Evolutionary conservation across 1,140 invertebrate genomes (phyloP), one percentile per base, ranked within the genome.

Genomic region (Lepidotrigona ventralis): DNA sequence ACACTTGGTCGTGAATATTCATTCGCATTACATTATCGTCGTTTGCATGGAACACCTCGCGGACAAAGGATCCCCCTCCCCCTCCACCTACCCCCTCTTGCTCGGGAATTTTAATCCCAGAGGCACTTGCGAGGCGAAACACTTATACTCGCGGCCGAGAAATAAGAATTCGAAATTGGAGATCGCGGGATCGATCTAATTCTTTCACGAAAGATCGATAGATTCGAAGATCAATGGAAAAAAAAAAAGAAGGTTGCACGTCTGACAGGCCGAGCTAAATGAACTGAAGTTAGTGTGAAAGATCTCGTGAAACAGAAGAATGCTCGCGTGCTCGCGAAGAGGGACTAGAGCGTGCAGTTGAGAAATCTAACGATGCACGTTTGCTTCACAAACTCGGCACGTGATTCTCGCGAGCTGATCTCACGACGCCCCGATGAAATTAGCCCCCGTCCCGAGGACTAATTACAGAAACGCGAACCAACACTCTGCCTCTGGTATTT

Each of bases 1-100:
- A 81, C 74, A 68, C 68, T 81, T 76, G 58, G 51, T 5, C 14
- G 69, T 76, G 80, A 82, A 82, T 82, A 82, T 82, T 64, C 80
- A 76, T 51, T 33, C n/a, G 51, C 17, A 51, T 46, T 33, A 39
- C 63, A 81, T 81, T 68, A 81, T 68, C 79, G 29, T 54, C 39
- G 54, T 66, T 77, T 77, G 23, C 51, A 64, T 46, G 19, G 26
- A 66, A 77, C 46, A 53, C 46, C 26, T 64, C n/a, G 72, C 5
- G 75, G 51, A 77, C 60, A 77, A 77, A 69, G 63, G 58, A 76
- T 76, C 58, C 58, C n/a, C 72, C 39, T 33, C 33, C 2, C 3
- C 33, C 33, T 33, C 33, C 33, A n/a, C 33, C 33, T n/a, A n/a
- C 33, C 3, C 33, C 33, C 33, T 33, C 33, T 56, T 58, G 51